Evolutionary conservation across 2,888 invertebrate genomes (phyloP).

Genomic region (Volucella inflata): DNA sequence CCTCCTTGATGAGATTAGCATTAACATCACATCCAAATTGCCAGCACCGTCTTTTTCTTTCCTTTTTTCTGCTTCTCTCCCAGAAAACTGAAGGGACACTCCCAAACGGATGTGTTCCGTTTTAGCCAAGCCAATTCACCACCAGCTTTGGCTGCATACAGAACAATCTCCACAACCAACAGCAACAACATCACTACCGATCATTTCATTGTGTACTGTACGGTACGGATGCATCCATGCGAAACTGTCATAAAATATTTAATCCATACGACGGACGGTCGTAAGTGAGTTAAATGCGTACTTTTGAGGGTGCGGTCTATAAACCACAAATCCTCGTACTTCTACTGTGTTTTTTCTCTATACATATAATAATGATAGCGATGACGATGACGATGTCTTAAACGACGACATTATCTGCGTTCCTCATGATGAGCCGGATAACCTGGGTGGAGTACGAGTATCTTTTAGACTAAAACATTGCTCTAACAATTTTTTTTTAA

Average conservation of each 20-base stretch:
- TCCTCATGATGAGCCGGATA: constrained; percentile 46
- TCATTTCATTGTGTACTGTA: constrained; percentile 1
- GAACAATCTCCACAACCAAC: background rate
- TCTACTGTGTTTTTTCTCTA: background rate
- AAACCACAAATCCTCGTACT: background rate
- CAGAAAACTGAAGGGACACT: constrained; percentile 34
- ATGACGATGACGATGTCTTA: constrained; percentile 66
- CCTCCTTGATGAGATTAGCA: constrained; percentile 43
- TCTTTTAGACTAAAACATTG: constrained; percentile 47
- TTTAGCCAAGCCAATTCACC: constrained; percentile 28
- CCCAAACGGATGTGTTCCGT: constrained; percentile 54
- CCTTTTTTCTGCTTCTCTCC: constrained; percentile 4
- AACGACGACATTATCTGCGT: constrained; percentile 63
- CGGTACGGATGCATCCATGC: constrained; percentile 45
- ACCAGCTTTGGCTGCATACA: background rate
- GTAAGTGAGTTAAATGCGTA: constrained; percentile 48
- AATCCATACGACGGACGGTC: constrained; percentile 40
- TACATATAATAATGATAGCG: constrained; percentile 40
- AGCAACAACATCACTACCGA: constrained; percentile 13
- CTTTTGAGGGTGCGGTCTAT: constrained; percentile 52
- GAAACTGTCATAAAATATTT: constrained; percentile 66
- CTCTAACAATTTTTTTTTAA: constrained; percentile 16
- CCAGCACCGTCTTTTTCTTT: constrained; percentile 4
- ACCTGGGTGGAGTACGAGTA: constrained; percentile 54
- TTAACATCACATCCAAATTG: constrained; percentile 41